These are phyloP conservation scores for Axea sp. DNA, from an alignment of 2,888 invertebrate species.

Conservation along the genomic window DNA sequence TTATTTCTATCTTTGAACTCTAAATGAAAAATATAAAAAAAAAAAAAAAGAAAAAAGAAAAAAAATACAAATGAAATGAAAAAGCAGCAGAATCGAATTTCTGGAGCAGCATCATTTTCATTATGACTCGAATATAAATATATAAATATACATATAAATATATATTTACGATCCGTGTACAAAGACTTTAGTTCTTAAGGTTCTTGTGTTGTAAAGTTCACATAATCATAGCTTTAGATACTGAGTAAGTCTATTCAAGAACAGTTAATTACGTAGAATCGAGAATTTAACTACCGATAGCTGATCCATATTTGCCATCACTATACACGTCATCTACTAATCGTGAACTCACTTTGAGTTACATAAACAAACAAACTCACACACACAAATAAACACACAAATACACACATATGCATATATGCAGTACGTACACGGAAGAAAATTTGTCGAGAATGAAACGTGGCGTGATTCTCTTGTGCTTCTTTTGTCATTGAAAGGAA, in stretches of 20 bases:
- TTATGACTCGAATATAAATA: conserved; percentile 59
- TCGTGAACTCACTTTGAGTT: conserved; percentile 30
- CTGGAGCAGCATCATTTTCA: conserved; percentile 40
- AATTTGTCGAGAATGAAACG: neutral
- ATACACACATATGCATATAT: conserved; percentile 2
- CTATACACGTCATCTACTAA: conserved; percentile 66
- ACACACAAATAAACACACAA: too few relatives aligned
- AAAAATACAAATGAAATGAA: too few relatives aligned
- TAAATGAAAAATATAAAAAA: too few relatives aligned
- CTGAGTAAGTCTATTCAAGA: conserved; percentile 76
- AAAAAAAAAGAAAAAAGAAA: too few relatives aligned
- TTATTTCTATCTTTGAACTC: too few relatives aligned
- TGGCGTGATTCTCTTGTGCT: neutral
- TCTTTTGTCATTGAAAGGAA: neutral
- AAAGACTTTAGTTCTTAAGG: conserved; percentile 78
- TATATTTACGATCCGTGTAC: conserved; percentile 77
- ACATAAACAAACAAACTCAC: too few relatives aligned
- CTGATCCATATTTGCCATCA: conserved; percentile 77
- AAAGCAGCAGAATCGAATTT: too few relatives aligned
- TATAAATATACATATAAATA: conserved; percentile 62
- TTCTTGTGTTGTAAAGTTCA: conserved; percentile 79
- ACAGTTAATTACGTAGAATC: conserved; percentile 71
- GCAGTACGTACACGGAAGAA: conserved; percentile 19
- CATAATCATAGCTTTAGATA: conserved; percentile 79
- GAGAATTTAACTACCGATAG: conserved; percentile 77